A percentile compares a stretch with the other conserved stretches of the same genome.
Conservation (phyloP, 1,140 invertebrate genomes). For the Trissolcus basalis region DNA sequence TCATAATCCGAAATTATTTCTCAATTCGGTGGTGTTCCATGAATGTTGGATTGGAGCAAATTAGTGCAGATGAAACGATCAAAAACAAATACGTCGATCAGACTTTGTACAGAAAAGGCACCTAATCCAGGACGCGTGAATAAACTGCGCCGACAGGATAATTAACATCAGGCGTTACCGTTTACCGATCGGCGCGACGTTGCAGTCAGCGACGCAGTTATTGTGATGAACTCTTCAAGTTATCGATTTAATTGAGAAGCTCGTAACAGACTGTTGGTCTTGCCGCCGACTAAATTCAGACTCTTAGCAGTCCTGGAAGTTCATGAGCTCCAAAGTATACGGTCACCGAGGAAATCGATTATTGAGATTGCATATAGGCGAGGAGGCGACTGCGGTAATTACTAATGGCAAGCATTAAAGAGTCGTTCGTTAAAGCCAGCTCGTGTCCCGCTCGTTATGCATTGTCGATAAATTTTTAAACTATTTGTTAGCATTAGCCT, state of each 20-base stretch:
- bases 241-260: conserved; percentile 67
- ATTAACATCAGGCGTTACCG: conserved; percentile 40
- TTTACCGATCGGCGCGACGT: conserved; percentile 56
- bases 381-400: conserved; percentile 48
- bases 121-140: conserved; percentile 4
- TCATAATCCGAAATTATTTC: too few species aligned
- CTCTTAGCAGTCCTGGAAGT: conserved; percentile 44
- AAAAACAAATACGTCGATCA: not conserved
- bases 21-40: too few species aligned
- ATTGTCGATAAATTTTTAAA: conserved; percentile 18
- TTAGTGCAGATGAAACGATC: not conserved
- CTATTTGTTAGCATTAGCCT: not conserved
- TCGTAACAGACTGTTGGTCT: conserved; percentile 22
- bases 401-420: conserved; percentile 36
- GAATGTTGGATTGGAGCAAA: too few species aligned
- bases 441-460: not conserved
- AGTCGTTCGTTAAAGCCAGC: conserved; percentile 27
- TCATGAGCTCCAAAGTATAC: conserved; percentile 42
- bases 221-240: conserved; percentile 50
- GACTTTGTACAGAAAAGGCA: not conserved
- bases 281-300: conserved; percentile 27
- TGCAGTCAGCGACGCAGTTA: conserved; percentile 28
- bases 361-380: conserved; percentile 39
- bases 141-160: conserved; percentile 23
- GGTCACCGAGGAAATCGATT: conserved; percentile 42